phyloP scores from a whole-genome alignment of 2,113 vertebrate genomes.

The Naja naja region DNA sequence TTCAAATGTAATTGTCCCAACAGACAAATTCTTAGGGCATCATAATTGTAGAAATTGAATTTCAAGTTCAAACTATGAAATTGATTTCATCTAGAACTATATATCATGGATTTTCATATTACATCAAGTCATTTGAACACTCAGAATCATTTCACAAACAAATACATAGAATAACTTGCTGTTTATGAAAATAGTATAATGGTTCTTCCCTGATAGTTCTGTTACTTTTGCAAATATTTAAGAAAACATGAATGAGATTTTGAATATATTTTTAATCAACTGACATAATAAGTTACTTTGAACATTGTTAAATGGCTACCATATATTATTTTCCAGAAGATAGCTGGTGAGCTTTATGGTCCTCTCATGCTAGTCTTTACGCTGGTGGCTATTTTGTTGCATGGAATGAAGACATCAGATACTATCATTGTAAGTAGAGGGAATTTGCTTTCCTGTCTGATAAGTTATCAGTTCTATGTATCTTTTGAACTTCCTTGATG shows the following conservation, averaged over 20 bases:
- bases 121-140: background rate
- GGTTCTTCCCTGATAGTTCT: background rate
- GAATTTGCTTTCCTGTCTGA: background rate
- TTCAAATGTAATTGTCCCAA: background rate
- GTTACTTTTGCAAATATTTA: background rate
- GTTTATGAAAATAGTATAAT: background rate
- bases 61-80: background rate
- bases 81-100: background rate
- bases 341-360: slow-evolving; percentile 94
- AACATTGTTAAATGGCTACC: slow-evolving; percentile 19
- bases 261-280: accelerated
- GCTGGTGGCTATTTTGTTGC: slow-evolving; percentile 92
- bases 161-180: background rate
- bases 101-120: background rate
- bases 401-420: slow-evolving; percentile 97
- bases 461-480: background rate
- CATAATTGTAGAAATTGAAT: background rate
- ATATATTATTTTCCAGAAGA: slow-evolving; percentile 76
- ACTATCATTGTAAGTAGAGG: slow-evolving; percentile 86
- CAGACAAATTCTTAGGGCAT: background rate
- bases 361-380: slow-evolving; percentile 98
- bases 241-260: background rate
- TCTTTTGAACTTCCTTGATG: background rate
- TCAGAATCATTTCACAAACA: background rate
- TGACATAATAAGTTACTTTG: background rate